phyloP scores from a whole-genome alignment of 2,113 vertebrate species.

The Pithys albifrons region DNA sequence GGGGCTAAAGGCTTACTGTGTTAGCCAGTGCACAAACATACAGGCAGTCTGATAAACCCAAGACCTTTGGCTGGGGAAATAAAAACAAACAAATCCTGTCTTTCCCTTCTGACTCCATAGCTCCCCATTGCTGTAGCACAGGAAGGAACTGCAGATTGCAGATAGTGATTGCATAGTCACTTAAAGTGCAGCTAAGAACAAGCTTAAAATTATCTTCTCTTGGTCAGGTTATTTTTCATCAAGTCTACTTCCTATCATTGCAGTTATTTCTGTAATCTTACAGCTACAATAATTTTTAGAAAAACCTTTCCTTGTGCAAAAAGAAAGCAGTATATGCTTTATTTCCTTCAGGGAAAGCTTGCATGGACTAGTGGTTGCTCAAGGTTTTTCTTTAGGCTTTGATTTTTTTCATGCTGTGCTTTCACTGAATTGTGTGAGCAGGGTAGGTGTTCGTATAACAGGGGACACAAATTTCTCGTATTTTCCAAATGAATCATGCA shows the following conservation, averaged over 20 bases:
- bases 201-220: background rate
- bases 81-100: conserved; percentile 5
- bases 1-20: background rate
- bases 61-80: background rate
- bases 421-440: background rate
- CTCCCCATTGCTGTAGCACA: background rate
- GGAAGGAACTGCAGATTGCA: conserved; percentile 7
- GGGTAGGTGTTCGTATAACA: background rate
- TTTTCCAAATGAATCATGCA: background rate
- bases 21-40: background rate
- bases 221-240: background rate
- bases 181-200: background rate
- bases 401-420: background rate
- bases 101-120: background rate
- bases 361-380: background rate
- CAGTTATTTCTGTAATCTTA: background rate
- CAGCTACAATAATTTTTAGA: background rate
- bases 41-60: background rate
- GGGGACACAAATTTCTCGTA: background rate
- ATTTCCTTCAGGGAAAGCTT: background rate
- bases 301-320: background rate
- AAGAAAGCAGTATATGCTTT: background rate
- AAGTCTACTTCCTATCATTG: background rate
- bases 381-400: background rate
- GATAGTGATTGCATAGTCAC: background rate